These are phyloP conservation scores for Phyllopteryx taeniolatus DNA, from an alignment of 2,113 vertebrate species.

Conservation along the genomic window DNA sequence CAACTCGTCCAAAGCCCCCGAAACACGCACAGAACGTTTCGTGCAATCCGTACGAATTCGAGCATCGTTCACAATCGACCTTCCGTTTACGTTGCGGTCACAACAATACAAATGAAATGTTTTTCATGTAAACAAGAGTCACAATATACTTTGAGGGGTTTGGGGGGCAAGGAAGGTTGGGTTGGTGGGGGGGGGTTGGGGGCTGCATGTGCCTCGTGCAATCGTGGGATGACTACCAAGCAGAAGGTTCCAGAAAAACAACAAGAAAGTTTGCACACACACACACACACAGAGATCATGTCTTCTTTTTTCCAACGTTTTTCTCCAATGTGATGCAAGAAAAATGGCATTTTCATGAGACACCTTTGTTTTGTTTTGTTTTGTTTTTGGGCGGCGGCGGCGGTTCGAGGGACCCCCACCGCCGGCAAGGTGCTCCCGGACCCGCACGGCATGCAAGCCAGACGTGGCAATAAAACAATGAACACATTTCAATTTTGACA, in stretches of 20 bases:
- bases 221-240: conserved; percentile 58
- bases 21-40: not conserved
- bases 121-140: not conserved
- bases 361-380: too few relatives aligned
- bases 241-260: conserved; percentile 30
- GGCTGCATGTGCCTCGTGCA: conserved; percentile 38
- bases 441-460: not conserved
- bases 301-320: too few relatives aligned
- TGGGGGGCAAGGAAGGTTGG: not conserved
- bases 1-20: not conserved
- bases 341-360: too few relatives aligned
- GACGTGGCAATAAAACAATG: not conserved
- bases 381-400: too few relatives aligned
- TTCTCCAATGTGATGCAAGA: too few relatives aligned
- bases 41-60: not conserved
- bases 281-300: not conserved
- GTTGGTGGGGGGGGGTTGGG: not conserved
- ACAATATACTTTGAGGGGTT: not conserved
- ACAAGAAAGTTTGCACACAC: not conserved
- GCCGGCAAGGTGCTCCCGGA: not conserved
- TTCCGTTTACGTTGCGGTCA: not conserved
- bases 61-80: not conserved
- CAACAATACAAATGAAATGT: not conserved
- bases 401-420: not conserved
- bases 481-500: too few relatives aligned